Conservation (phyloP, 1,140 invertebrate species). For the Drosophila hydei region DNA sequence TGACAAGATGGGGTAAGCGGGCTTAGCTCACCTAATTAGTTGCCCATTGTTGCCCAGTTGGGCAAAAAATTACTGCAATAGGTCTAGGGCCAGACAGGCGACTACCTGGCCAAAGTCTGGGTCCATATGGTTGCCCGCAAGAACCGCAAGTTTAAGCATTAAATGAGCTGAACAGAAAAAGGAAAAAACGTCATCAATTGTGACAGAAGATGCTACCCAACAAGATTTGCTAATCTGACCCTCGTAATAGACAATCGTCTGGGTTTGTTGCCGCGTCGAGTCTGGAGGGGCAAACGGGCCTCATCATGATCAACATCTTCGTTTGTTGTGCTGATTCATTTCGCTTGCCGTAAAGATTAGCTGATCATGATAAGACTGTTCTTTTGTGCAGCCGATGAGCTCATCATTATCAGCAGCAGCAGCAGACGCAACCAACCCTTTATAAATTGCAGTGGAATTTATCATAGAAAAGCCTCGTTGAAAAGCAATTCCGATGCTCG, state of each 20-base stretch:
- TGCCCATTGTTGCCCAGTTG: conserved; percentile 70
- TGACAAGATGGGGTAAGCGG: background rate
- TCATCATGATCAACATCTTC: conserved; percentile 21
- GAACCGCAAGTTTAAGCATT: conserved; percentile 28
- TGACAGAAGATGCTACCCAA: conserved; percentile 33
- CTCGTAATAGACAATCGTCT: conserved; percentile 33
- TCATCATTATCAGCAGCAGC: conserved; percentile 42
- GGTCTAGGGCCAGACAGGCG: background rate
- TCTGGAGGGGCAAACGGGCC: background rate
- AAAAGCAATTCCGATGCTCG: conserved; percentile 59
- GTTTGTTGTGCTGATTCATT: conserved; percentile 66
- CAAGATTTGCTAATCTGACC: conserved; percentile 56
- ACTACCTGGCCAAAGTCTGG: conserved; percentile 23
- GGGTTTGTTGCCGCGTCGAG: too few relatives aligned
- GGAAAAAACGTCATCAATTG: conserved; percentile 48
- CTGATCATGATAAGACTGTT: conserved; percentile 72
- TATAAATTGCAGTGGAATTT: conserved; percentile 55
- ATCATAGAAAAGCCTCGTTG: conserved; percentile 61
- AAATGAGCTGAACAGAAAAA: conserved; percentile 38
- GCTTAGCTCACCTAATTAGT: conserved; percentile 64
- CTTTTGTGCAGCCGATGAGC: conserved; percentile 67
- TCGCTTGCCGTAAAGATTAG: conserved; percentile 59
- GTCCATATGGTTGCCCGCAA: conserved; percentile 63
- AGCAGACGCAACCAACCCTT: conserved; percentile 49
- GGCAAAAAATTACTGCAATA: conserved; percentile 43